Percentiles rank a stretch among this genome's conserved stretches.
Conservation (phyloP, 1,140 invertebrate species). For the Micrasema longulum region DNA sequence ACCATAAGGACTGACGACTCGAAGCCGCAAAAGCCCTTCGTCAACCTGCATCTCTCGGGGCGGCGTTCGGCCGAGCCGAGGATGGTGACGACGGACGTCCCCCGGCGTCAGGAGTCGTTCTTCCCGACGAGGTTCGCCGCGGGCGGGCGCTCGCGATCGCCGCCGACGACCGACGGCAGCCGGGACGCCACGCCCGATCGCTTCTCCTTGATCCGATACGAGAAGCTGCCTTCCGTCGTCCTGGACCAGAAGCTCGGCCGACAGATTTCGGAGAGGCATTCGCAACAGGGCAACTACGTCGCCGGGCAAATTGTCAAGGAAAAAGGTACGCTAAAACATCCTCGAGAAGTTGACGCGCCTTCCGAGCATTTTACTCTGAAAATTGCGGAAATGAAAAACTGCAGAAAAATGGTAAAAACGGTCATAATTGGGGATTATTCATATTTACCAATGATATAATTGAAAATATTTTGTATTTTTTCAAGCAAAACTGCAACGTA, state of each 20-base stretch:
- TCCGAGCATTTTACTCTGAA: too few species aligned
- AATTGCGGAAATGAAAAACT: too few species aligned
- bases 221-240: conserved; percentile 59
- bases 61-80: conserved; percentile 48
- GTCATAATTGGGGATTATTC: too few species aligned
- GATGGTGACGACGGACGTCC: conserved; percentile 19
- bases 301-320: conserved; percentile 57
- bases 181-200: conserved; percentile 54
- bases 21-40: background rate
- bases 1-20: conserved; percentile 20
- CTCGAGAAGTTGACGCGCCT: too few species aligned
- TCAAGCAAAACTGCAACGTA: too few species aligned
- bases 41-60: conserved; percentile 33
- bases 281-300: conserved; percentile 59
- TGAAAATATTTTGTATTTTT: too few species aligned
- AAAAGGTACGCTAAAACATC: conserved; percentile 6
- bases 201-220: conserved; percentile 63
- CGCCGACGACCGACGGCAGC: background rate
- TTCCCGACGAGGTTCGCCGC: too few species aligned
- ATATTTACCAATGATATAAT: too few species aligned
- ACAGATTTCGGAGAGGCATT: conserved; percentile 57
- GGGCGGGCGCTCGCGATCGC: background rate
- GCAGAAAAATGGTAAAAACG: too few species aligned
- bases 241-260: conserved; percentile 55
- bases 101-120: too few species aligned